phyloP scores from a whole-genome alignment of 1,140 invertebrate genomes.

The Wasmannia auropunctata region DNA sequence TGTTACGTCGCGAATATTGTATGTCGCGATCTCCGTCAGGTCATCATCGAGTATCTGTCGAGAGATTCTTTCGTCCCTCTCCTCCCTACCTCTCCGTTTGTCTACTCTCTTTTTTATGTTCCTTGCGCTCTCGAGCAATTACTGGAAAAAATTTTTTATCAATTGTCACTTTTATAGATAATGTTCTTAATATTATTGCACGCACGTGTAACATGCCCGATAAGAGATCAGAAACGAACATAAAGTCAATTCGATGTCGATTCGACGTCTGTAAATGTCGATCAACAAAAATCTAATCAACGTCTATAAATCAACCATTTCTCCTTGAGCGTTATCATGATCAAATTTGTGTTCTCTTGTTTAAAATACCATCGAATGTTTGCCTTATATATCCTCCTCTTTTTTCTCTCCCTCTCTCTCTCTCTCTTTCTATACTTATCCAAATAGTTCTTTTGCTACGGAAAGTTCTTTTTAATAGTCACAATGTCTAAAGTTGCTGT shows the following conservation, averaged over 20 bases:
- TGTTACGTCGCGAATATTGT: constrained; percentile 23
- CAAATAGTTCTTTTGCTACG: not conserved
- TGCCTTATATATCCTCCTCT: not conserved
- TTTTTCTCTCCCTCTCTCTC: not conserved
- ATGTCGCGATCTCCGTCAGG: not conserved
- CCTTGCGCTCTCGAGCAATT: not conserved
- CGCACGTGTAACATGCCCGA: not conserved
- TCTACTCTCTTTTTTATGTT: not conserved
- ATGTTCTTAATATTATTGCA: not conserved
- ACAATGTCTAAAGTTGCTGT: not conserved
- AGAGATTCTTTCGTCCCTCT: not conserved
- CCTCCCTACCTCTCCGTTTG: not conserved
- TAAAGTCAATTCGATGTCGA: too few relatives aligned
- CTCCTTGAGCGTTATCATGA: too few relatives aligned
- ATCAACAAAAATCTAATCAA: too few relatives aligned
- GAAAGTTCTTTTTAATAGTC: not conserved
- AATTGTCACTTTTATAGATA: not conserved
- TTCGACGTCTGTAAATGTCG: too few relatives aligned
- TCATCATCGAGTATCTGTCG: not conserved
- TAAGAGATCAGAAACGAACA: too few relatives aligned
- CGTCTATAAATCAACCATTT: too few relatives aligned
- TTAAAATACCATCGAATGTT: not conserved
- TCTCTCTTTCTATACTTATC: not conserved
- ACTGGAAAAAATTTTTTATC: not conserved
- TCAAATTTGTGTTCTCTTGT: not conserved